Conservation (phyloP, 2,888 invertebrate genomes). For the Unio delphinus region DNA sequence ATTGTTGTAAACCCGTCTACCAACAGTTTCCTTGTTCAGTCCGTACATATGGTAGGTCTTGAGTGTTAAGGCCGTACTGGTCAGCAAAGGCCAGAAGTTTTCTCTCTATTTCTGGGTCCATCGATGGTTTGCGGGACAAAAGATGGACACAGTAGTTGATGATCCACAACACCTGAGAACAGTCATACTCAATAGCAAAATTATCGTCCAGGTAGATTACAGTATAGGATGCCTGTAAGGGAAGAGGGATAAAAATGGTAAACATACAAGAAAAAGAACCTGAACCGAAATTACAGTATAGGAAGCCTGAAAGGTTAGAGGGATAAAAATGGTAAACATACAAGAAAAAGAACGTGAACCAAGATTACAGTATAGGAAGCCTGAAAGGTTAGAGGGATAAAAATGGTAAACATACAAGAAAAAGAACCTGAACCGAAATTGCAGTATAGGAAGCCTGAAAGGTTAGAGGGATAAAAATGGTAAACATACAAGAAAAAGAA, state of each 20-base stretch:
- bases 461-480: neutral
- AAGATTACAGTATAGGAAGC: constrained; percentile 49
- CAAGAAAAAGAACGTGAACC: too few species aligned
- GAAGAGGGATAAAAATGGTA: neutral
- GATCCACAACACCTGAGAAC: constrained; percentile 39
- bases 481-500: too few species aligned
- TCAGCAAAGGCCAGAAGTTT: constrained; percentile 39
- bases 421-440: constrained; percentile 10
- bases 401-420: neutral
- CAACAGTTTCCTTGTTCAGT: constrained; percentile 46
- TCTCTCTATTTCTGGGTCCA: constrained; percentile 27
- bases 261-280: too few species aligned
- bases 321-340: neutral
- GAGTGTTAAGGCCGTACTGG: constrained; percentile 37
- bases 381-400: constrained; percentile 21
- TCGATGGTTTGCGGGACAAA: constrained; percentile 41
- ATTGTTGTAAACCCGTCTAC: constrained; percentile 75
- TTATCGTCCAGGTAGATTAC: constrained; percentile 47
- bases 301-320: neutral
- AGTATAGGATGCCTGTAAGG: constrained; percentile 48
- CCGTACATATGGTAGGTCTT: constrained; percentile 38
- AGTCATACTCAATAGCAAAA: constrained; percentile 56
- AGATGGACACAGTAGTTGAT: constrained; percentile 59
- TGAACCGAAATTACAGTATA: too few species aligned
- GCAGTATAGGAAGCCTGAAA: constrained; percentile 51